Evolutionary conservation across 2,113 vertebrate species (phyloP), one percentile per base, ranked within the genome.

Genomic region (Dasyornis broadbenti): DNA sequence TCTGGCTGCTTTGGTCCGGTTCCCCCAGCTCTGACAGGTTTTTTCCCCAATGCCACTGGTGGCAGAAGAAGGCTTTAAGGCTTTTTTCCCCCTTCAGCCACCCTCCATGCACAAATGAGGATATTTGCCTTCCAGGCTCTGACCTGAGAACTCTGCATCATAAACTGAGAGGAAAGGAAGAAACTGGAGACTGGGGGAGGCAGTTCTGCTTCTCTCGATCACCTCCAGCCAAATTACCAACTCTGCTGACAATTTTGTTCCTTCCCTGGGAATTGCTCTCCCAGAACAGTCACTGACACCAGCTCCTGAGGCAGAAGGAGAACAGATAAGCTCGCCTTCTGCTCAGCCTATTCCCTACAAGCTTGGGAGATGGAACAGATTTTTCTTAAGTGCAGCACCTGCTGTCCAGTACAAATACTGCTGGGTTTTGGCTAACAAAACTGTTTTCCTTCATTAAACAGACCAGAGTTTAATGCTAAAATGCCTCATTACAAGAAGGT

Each of bases 371-470:
- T 60, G 44, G 64, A 87, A 89, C 57, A 64, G 73, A 75, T 71
- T 89, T 92, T 72, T 63, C 59, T 92, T 61, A 60, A 79, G 63
- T 16, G 7, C 63, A 89, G 86, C 86, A 89, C 90, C 94, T 94
- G 83, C 91, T 87, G n/a, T 59, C 1, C 6, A 35, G 30, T 50
- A 76, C 30, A 72, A 81, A 71, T n/a, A 47, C 83, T 53, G 65
- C 35, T 53, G 59, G 10, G 2, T 89, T 92, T 90, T 90, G 94
- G 79, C 79, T 83, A 44, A 77, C 52, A 24, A 54, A 86, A 78
- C 40, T 52, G 24, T 60, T 80, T 86, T 71, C 63, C 90, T 94
- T 94, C 86, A 83, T 86, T 94, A 63, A 90, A 68, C 45, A 91
- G 61, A 35, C 27, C 45, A 84, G 90, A 73, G 79, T 66, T 89